Conservation (phyloP, 1,140 invertebrate genomes). For the Harlomillsia oculata region DNA sequence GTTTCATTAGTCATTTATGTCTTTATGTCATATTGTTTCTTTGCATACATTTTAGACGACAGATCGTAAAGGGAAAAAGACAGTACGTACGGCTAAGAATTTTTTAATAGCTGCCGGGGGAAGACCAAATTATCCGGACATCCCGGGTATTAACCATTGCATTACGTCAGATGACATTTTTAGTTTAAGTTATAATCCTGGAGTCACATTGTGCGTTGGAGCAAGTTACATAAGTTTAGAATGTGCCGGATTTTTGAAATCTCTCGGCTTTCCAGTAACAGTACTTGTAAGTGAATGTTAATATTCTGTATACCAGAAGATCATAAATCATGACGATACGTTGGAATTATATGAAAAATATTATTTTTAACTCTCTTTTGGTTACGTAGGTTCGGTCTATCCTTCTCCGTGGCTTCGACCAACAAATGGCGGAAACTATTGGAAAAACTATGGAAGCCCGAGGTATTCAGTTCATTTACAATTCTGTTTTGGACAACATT, state of each 20-base stretch:
- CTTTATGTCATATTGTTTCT: neutral
- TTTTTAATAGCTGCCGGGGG: slow-evolving; percentile 57
- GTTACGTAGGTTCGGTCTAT: slow-evolving; percentile 49
- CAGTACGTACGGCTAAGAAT: slow-evolving; percentile 47
- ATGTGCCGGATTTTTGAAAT: slow-evolving; percentile 56
- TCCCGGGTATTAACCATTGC: slow-evolving; percentile 52
- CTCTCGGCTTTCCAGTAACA: slow-evolving; percentile 50
- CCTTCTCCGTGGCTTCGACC: slow-evolving; percentile 57
- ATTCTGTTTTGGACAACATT: slow-evolving; percentile 50
- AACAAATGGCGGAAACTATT: slow-evolving; percentile 56
- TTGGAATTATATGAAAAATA: neutral
- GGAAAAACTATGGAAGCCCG: slow-evolving; percentile 50
- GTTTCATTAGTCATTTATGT: neutral
- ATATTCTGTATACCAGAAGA: too few species aligned
- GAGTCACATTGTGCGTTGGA: slow-evolving; percentile 57
- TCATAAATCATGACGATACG: slow-evolving; percentile 83
- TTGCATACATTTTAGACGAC: slow-evolving; percentile 39
- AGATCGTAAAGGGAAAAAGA: slow-evolving; percentile 47
- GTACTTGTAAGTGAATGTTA: slow-evolving; percentile 45
- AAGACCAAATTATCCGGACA: slow-evolving; percentile 53
- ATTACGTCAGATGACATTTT: slow-evolving; percentile 65
- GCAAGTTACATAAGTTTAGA: slow-evolving; percentile 62
- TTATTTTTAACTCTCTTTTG: neutral
- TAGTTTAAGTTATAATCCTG: slow-evolving; percentile 52
- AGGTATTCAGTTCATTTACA: slow-evolving; percentile 50